Conservation (phyloP, 2,888 invertebrate genomes). For the Enoplolaimus lenunculus region DNA sequence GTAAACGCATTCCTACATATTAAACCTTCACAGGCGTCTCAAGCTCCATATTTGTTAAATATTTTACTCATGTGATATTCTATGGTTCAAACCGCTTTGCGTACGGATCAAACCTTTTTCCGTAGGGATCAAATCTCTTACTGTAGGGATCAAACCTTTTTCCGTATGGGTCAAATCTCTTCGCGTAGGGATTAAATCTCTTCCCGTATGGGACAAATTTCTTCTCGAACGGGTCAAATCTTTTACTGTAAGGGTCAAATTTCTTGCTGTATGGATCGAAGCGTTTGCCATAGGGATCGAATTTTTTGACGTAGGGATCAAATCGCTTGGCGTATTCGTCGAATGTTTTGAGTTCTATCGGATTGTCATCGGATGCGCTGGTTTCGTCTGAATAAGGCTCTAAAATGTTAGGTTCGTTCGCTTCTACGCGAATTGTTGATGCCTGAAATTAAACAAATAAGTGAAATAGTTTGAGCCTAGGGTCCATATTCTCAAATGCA, state of each 20-base stretch:
- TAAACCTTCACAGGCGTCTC: no score
- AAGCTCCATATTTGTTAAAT: no score
- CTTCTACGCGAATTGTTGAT: no score
- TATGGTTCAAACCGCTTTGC: background rate
- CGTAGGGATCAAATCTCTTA: background rate
- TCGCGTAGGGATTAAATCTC: background rate
- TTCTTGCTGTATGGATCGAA: background rate
- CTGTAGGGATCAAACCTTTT: background rate
- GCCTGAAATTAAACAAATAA: no score
- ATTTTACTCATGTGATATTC: no score
- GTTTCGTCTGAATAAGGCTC: no score
- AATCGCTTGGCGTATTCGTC: background rate
- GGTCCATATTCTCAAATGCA: no score
- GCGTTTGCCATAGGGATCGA: background rate
- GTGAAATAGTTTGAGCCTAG: no score
- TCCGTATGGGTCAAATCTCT: background rate
- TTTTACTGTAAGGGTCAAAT: background rate
- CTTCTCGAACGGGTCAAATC: background rate
- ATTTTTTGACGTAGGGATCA: background rate
- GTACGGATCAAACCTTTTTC: background rate
- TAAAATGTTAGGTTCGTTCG: no score
- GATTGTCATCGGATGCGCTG: no score
- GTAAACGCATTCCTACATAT: no score
- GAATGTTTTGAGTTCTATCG: no score
- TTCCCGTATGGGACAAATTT: background rate